Conservation (phyloP, 2,888 invertebrate species). For the Tanypteryx hageni region DNA sequence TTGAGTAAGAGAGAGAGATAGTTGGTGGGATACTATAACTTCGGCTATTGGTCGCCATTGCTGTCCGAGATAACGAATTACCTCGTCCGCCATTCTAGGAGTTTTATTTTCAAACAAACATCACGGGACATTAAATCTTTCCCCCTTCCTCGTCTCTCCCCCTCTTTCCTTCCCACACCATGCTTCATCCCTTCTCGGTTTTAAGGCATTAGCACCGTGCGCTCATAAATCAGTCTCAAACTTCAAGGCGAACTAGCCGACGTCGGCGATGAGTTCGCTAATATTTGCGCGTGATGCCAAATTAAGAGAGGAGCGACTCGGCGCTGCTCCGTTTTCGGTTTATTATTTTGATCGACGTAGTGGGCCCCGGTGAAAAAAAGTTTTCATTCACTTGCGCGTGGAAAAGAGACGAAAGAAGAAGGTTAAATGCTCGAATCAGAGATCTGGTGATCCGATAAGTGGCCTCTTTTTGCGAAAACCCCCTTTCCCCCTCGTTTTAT, state of each 20-base stretch:
- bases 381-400: no score
- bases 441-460: no score
- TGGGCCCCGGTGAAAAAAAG: neutral
- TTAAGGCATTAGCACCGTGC: neutral
- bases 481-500: no score
- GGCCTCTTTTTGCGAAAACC: no score
- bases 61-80: neutral
- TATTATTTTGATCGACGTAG: neutral
- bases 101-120: neutral
- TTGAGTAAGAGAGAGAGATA: no score
- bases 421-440: no score
- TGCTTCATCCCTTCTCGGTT: neutral
- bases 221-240: neutral
- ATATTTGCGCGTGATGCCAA: constrained; percentile 20
- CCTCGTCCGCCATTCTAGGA: neutral
- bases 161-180: neutral
- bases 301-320: neutral
- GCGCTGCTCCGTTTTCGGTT: neutral
- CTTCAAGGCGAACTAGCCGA: constrained; percentile 13
- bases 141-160: neutral
- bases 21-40: no score
- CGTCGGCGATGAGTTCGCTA: neutral
- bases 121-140: neutral
- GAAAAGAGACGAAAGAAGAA: no score
- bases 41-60: no score